Base-by-base conservation (phyloP, 2,888 invertebrate genomes). In the Polia nebulosa region DNA sequence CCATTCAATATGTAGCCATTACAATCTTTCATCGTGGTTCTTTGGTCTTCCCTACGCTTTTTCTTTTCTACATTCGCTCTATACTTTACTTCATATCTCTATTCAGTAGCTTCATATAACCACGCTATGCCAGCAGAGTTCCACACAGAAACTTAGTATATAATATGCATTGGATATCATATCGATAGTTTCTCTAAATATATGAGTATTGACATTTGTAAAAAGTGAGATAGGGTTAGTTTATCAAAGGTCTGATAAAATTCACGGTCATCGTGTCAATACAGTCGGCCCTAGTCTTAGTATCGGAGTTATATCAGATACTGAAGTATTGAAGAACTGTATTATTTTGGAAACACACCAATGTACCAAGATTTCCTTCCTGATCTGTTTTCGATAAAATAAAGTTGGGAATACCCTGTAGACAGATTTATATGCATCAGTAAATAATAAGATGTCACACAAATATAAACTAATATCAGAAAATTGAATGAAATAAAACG, bases 221-320 rank as follows among this genome's bases (percentile, higher is more conserved):
- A 56, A 80, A 56, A 39, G 17, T 53, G 56, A 47, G 65, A 62
- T 67, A 76, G 56, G 58, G 55, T 76, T 36, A 49, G 22, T 60
- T 77, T 75, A 79, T 79, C 80, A 61, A 61, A 64, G 52, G 34
- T 29, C 47, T 65, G 79, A 80, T 78, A 74, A 80, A 67, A 67
- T 74, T 74, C 81, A 81, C 51, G 79, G 79, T 67, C 78, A 32
- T 47, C n/a, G 32, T 47, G 41, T 57, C 51, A 57, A 32, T 58
- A 53, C 36, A 52, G 27, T 34, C 15, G 49, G 41, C 7, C 34
- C 55, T 51, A 55, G 49, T 29, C 9, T 61, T 41, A 36, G 27
- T 68, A 56, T 56, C 45, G 7, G 53, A 64, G 36, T 9, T 45
- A 47, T 29, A 65, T 65, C 58, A 20, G 49, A 72, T 65, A 52